Conservation (phyloP, 2,113 vertebrate genomes). For the Ondatra zibethicus region DNA sequence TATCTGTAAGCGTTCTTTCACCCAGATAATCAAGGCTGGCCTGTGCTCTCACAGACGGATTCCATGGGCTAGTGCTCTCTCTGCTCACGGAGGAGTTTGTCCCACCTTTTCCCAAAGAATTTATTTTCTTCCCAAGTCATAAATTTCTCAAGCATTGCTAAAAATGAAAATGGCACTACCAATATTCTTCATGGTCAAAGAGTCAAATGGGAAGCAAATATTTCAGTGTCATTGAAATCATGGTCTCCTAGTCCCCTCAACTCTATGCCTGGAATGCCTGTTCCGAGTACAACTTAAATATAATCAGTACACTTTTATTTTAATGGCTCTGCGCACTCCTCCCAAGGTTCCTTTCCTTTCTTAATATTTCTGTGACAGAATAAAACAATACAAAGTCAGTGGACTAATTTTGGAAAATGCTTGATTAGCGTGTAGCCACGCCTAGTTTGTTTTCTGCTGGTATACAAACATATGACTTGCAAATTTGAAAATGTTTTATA, state of each 20-base stretch:
- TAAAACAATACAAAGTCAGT: not conserved
- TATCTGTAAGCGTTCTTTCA: not conserved
- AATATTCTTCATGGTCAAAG: not conserved
- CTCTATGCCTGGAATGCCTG: not conserved
- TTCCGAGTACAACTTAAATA: slow-evolving; percentile 19
- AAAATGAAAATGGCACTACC: not conserved
- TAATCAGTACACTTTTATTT: not conserved
- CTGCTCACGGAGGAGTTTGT: not conserved
- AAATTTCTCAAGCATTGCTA: slow-evolving; percentile 19
- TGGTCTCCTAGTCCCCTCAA: not conserved
- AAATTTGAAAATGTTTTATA: slow-evolving; percentile 11
- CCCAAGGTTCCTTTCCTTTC: not conserved
- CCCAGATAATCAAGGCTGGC: not conserved
- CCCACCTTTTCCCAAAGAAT: not conserved
- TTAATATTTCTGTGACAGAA: not conserved
- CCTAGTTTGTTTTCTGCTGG: not conserved
- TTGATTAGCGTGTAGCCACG: not conserved
- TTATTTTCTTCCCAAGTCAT: slow-evolving; percentile 18
- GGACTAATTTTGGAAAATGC: not conserved
- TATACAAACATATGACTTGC: not conserved
- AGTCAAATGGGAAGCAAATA: slow-evolving; percentile 1
- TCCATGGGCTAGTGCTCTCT: not conserved
- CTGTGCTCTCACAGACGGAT: not conserved
- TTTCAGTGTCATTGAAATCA: not conserved
- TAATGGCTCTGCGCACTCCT: not conserved